These are phyloP conservation scores for Brotula barbata DNA, from an alignment of 2,797 vertebrate species.

Conservation along the genomic window DNA sequence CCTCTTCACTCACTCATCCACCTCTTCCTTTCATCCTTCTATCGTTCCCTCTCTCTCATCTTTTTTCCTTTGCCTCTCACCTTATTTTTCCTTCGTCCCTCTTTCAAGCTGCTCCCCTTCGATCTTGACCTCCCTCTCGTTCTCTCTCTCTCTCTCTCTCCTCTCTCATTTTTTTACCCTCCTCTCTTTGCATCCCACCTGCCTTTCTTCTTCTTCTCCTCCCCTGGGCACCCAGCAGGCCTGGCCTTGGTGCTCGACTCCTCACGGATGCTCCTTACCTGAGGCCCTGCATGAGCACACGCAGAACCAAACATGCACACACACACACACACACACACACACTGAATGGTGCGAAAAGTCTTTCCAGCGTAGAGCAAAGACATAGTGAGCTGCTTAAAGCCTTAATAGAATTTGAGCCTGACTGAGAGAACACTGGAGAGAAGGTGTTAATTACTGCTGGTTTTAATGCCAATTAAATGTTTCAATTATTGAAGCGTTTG, in stretches of 20 bases:
- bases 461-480: slow-evolving; percentile 89
- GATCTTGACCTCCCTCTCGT: slow-evolving; percentile 57
- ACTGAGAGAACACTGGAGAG: slow-evolving; percentile 77
- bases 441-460: slow-evolving; percentile 91
- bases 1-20: slow-evolving; percentile 43
- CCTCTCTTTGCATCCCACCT: slow-evolving; percentile 57
- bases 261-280: slow-evolving; percentile 88
- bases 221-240: slow-evolving; percentile 86
- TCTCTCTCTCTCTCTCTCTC: slow-evolving; percentile 23
- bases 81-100: slow-evolving; percentile 51
- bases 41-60: slow-evolving; percentile 50
- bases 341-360: slow-evolving; percentile 53
- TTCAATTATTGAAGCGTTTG: slow-evolving; percentile 85
- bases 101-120: slow-evolving; percentile 53
- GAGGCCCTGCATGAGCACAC: slow-evolving; percentile 74
- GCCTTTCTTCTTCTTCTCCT: slow-evolving; percentile 72
- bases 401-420: slow-evolving; percentile 85
- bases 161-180: slow-evolving; percentile 22
- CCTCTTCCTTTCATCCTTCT: slow-evolving; percentile 47
- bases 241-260: slow-evolving; percentile 90
- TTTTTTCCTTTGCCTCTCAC: slow-evolving; percentile 58
- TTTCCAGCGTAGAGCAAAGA: slow-evolving; percentile 42
- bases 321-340: slow-evolving; percentile 27
- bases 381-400: slow-evolving; percentile 72
- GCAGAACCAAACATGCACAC: slow-evolving; percentile 34